Conservation (phyloP, 2,888 invertebrate genomes). For the Yponomeuta plumbellus region DNA sequence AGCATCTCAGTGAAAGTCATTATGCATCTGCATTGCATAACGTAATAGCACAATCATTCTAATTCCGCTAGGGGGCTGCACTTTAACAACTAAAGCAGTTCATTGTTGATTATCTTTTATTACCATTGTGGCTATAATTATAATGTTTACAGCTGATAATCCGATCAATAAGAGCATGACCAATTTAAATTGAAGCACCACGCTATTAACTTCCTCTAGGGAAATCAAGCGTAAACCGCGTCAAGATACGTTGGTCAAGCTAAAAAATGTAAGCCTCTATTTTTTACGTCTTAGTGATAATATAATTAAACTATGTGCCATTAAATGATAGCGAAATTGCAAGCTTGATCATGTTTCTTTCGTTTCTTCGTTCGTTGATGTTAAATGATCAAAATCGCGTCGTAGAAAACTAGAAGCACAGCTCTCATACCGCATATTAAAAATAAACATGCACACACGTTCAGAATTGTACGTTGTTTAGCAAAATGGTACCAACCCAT, state of each 20-base stretch:
- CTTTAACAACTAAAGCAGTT: not conserved
- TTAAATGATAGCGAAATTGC: not conserved
- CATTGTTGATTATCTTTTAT: constrained; percentile 2
- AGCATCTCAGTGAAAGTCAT: constrained; percentile 7
- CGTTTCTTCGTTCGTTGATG: not conserved
- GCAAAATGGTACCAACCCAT: no score
- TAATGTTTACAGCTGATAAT: not conserved
- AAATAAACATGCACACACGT: no score
- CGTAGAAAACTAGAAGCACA: not conserved
- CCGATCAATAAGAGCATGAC: not conserved
- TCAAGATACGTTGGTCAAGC: not conserved
- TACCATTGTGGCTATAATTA: not conserved
- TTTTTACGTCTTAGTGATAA: not conserved
- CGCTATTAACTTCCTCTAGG: not conserved
- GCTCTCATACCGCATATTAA: not conserved
- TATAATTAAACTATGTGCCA: not conserved
- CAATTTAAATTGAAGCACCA: not conserved
- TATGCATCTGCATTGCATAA: constrained; percentile 6
- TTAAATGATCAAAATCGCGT: not conserved
- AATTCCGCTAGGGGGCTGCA: not conserved
- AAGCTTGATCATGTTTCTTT: not conserved
- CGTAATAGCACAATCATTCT: not conserved
- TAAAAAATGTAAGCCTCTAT: no score
- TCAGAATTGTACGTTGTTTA: no score
- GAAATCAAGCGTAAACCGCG: not conserved